A percentile compares a stretch with the other conserved stretches of the same genome.
phyloP scores from a whole-genome alignment of 2,797 vertebrate species.

The Etheostoma perlongum region DNA sequence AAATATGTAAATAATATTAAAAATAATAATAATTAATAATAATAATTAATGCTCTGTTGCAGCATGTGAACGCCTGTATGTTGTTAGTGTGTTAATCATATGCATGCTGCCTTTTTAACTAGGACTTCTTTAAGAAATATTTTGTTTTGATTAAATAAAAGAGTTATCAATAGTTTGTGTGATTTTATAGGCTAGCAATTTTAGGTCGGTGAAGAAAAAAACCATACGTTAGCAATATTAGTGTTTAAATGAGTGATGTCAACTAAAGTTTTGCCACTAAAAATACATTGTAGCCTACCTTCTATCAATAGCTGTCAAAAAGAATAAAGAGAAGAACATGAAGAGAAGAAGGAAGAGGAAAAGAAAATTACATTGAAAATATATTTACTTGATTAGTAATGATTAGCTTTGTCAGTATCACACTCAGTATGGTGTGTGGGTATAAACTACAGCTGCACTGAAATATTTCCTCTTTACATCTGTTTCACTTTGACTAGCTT shows the following conservation, averaged over 20 bases:
- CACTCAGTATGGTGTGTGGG: too few species aligned
- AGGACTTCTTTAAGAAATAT: not conserved
- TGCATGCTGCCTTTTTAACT: not conserved
- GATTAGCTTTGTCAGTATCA: not conserved
- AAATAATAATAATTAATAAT: too few species aligned
- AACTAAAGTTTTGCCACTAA: not conserved
- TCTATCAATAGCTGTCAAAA: too few species aligned
- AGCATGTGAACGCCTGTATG: not conserved
- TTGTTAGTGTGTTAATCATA: not conserved
- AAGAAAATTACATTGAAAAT: not conserved
- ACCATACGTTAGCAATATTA: not conserved
- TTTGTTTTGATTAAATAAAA: not conserved
- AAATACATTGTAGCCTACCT: not conserved
- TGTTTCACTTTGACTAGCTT: constrained; percentile 27
- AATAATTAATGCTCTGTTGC: too few species aligned
- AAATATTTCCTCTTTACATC: constrained; percentile 47
- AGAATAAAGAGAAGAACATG: too few species aligned
- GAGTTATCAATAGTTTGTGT: not conserved
- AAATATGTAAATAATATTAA: too few species aligned
- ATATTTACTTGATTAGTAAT: not conserved
- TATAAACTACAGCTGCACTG: not conserved
- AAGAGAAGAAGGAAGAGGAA: too few species aligned
- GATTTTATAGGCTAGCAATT: not conserved
- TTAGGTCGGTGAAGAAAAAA: not conserved
- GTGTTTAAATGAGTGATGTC: not conserved